Conservation (phyloP, 1,140 invertebrate genomes). For the Zaprionus lachaisei region DNA sequence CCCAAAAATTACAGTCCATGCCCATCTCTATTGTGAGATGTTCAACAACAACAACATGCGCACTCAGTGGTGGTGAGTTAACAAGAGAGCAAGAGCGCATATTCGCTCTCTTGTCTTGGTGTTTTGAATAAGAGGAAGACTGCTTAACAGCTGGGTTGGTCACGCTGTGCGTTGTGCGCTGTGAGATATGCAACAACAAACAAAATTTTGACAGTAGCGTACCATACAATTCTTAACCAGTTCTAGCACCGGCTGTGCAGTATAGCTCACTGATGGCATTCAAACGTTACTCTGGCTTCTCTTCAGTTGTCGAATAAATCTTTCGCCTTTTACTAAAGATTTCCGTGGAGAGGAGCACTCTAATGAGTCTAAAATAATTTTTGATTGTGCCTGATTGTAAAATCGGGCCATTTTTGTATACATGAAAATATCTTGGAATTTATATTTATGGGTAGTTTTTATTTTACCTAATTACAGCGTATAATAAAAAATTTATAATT, state of each 20-base stretch:
- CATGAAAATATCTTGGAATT: constrained; percentile 10
- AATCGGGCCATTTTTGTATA: constrained; percentile 68
- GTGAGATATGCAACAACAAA: neutral
- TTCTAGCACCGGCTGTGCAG: neutral
- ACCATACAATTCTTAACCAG: constrained; percentile 40
- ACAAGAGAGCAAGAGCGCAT: no score
- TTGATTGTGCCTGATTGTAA: constrained; percentile 74
- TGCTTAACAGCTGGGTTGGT: neutral
- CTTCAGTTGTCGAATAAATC: constrained; percentile 53
- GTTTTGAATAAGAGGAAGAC: no score
- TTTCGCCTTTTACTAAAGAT: constrained; percentile 58
- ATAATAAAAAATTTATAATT: constrained; percentile 79
- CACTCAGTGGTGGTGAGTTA: no score
- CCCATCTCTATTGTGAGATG: no score
- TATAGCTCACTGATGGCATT: neutral
- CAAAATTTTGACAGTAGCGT: neutral
- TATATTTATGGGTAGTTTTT: constrained; percentile 46
- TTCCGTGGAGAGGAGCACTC: constrained; percentile 59
- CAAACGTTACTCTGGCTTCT: constrained; percentile 33
- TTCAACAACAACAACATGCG: no score
- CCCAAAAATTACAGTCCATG: no score
- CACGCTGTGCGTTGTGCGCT: neutral
- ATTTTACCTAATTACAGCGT: constrained; percentile 80
- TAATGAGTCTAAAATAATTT: constrained; percentile 58
- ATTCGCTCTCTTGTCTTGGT: no score